Conservation (phyloP, 2,797 vertebrate species). For the Girardinus metallicus region DNA sequence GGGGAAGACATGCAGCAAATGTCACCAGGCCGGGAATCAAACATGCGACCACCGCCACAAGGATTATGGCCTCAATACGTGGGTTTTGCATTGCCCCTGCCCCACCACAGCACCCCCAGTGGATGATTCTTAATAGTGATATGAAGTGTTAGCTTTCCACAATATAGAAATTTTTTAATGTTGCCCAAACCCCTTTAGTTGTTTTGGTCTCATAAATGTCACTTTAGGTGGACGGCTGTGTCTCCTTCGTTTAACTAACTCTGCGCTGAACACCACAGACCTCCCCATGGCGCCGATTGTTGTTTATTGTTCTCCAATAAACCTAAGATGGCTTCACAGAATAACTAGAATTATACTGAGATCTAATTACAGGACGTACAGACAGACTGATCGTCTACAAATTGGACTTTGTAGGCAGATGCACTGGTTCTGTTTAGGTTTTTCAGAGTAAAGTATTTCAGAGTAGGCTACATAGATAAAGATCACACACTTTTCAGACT, state of each 20-base stretch:
- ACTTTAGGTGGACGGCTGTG: neutral
- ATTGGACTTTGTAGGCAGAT: neutral
- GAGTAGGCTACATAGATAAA: neutral
- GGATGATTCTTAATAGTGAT: neutral
- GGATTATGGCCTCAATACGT: too few relatives aligned
- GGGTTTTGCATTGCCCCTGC: too few relatives aligned
- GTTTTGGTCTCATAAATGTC: neutral
- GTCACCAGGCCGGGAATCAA: too few relatives aligned
- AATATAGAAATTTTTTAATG: neutral
- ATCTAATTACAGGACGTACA: neutral
- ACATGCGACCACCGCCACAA: too few relatives aligned
- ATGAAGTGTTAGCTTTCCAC: neutral
- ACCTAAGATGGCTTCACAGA: neutral
- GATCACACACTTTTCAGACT: neutral
- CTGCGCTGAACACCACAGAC: neutral
- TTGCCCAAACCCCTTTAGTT: neutral
- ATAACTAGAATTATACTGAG: neutral
- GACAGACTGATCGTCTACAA: too few relatives aligned
- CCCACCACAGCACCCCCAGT: neutral
- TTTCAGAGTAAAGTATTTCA: too few relatives aligned
- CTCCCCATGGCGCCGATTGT: neutral
- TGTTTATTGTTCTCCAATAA: neutral
- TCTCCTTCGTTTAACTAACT: neutral
- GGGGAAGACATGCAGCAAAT: too few relatives aligned
- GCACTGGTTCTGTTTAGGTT: neutral